Evolutionary conservation across 2,113 vertebrate genomes (phyloP).

Genomic region (Mormyrus lacerda): DNA sequence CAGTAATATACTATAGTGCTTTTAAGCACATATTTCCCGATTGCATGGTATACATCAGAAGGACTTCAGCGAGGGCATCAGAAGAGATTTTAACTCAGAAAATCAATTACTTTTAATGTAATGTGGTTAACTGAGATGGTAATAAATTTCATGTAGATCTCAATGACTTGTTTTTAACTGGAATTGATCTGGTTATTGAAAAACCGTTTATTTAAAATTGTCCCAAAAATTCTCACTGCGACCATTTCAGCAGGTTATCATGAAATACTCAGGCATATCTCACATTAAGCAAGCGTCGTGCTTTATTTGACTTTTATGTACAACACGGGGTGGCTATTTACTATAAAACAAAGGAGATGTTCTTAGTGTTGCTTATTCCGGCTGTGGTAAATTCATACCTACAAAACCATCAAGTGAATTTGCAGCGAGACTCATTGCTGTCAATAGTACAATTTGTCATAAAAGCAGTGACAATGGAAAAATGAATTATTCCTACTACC

Average conservation of each 20-base stretch:
- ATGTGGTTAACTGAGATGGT: not conserved
- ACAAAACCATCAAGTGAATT: not conserved
- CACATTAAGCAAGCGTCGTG: not conserved
- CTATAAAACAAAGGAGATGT: not conserved
- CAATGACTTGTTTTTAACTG: slow-evolving; percentile 2
- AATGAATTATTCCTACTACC: slow-evolving; percentile 30
- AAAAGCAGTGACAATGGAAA: slow-evolving; percentile 13
- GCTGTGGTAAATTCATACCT: not conserved
- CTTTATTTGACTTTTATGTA: not conserved
- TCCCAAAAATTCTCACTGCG: not conserved
- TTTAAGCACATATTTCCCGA: slow-evolving; percentile 10
- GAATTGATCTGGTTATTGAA: not conserved
- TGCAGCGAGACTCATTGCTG: slow-evolving; percentile 19
- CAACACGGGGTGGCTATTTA: not conserved
- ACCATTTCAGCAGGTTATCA: slow-evolving; percentile 2
- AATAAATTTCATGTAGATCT: not conserved
- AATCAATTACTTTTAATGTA: slow-evolving; percentile 15
- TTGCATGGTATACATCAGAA: not conserved
- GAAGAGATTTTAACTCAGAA: not conserved
- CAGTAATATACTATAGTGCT: not conserved
- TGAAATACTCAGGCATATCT: not conserved
- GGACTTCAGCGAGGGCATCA: not conserved
- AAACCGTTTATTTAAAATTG: not conserved
- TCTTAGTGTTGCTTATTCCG: not conserved
- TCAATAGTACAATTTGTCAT: slow-evolving; percentile 28